These are phyloP conservation scores for Bradypodion ventrale DNA, from an alignment of 2,797 vertebrate genomes.

Conservation along the genomic window DNA sequence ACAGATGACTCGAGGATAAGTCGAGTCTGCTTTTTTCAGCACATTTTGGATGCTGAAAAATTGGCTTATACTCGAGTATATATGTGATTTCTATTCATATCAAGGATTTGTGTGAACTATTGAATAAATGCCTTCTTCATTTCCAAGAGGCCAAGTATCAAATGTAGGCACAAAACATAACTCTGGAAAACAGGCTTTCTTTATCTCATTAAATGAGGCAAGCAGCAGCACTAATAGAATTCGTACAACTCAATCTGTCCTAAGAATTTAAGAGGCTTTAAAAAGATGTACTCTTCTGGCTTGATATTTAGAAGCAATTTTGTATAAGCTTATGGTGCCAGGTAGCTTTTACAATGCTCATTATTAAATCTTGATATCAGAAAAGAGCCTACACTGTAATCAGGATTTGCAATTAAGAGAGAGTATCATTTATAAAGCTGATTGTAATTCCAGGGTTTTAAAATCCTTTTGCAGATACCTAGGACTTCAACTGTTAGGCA, in stretches of 20 bases:
- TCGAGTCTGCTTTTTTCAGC: too few relatives aligned
- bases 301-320: conserved; percentile 67
- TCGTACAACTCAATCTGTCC: conserved; percentile 57
- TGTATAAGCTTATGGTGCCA: conserved; percentile 69
- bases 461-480: conserved; percentile 69
- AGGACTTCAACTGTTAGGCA: conserved; percentile 48
- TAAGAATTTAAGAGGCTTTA: conserved; percentile 50
- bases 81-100: background rate
- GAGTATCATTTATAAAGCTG: conserved; percentile 76
- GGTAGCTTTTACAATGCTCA: conserved; percentile 70
- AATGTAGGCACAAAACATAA: conserved; percentile 41
- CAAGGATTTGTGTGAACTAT: background rate
- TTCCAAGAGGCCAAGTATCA: conserved; percentile 15
- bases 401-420: conserved; percentile 78
- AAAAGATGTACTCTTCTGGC: conserved; percentile 63
- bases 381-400: conserved; percentile 72
- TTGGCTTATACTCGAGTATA: too few relatives aligned
- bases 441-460: conserved; percentile 77
- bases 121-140: conserved; percentile 19
- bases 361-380: conserved; percentile 77
- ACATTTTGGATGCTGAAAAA: too few relatives aligned
- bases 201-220: conserved; percentile 40
- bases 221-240: conserved; percentile 53
- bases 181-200: background rate
- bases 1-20: too few relatives aligned